Evolutionary conservation across 1,140 invertebrate genomes (phyloP), one percentile per base, ranked within the genome.

Genomic region (Drosophila micromelanica): DNA sequence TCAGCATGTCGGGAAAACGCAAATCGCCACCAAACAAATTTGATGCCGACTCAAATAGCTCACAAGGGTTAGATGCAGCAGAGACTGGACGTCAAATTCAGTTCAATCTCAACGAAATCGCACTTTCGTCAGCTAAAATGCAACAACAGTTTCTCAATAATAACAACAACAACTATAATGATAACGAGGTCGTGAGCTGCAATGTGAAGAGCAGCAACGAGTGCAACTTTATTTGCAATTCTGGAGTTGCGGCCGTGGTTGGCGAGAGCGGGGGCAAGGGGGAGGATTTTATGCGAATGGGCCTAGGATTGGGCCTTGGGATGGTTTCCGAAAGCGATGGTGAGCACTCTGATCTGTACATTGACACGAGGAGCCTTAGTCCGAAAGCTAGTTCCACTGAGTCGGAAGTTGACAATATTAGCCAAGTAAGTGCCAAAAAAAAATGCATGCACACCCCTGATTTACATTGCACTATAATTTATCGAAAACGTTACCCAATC

Each of bases 1-100:
- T 5, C 27, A 78, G 76, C 7, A 78, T 78, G 76, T 78, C 76
- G 38, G 76, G 54, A 57, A 78, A 78, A 65, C 72, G 76, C 7
- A 78, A 75, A 62, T 76, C 73, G n/a, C 56, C 62, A 5, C 76
- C 73, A 1, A 78, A 56, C 35, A 78, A 78, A 59, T 57, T 76
- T 48, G 76, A 78, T 40, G 56, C 15, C 38, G 62, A 76, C 35
- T 59, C 55, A 32, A 65, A 54, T 49, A 69, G 40, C 45, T 67
- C 48, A 1, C 48, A 62, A 17, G 70, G 23, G 45, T 40, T 56
- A 35, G 49, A 60, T 12, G 11, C 37, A 4, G 5, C 56, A 32
- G 46, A 37, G 6, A 46, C 45, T 20, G 37, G 11, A 20, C 2
- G n/a, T 13, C 9, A 59, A 17, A n/a, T 54, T 3, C 57, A 42